These are phyloP conservation scores for Silurus glanis DNA, from an alignment of 2,113 vertebrate species.

Conservation along the genomic window DNA sequence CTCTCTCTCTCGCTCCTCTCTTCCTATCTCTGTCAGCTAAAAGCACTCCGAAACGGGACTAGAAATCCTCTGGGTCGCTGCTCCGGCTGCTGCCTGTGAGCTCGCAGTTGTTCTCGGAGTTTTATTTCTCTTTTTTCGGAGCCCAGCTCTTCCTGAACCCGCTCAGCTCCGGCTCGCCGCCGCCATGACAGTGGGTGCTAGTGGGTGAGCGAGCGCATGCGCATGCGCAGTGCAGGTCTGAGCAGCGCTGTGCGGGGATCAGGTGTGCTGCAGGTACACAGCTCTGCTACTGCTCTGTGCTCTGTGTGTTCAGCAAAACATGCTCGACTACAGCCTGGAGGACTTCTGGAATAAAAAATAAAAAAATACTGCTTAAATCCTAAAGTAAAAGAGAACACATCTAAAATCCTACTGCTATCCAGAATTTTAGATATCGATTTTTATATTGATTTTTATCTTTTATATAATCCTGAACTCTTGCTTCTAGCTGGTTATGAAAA, in stretches of 20 bases:
- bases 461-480: too few species aligned
- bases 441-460: too few species aligned
- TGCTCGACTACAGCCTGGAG: too few species aligned
- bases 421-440: too few species aligned
- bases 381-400: too few species aligned
- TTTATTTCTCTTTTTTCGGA: conserved; percentile 42
- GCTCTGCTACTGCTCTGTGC: background rate
- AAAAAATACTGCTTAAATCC: too few species aligned
- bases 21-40: background rate
- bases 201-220: conserved; percentile 43
- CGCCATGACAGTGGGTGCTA: conserved; percentile 86
- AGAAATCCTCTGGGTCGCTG: conserved; percentile 13
- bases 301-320: too few species aligned
- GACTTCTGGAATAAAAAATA: too few species aligned
- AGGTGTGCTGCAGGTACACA: conserved; percentile 69
- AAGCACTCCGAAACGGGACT: background rate
- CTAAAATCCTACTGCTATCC: too few species aligned
- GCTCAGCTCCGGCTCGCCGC: conserved; percentile 71
- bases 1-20: background rate
- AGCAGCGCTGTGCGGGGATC: conserved; percentile 44
- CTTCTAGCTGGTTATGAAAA: too few species aligned
- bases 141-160: conserved; percentile 77
- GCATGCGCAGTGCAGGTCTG: conserved; percentile 74
- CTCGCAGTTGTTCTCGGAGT: background rate
- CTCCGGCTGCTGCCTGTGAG: background rate